These are phyloP conservation scores for Campopleginae sp. DNA, from an alignment of 2,888 invertebrate species.

Conservation along the genomic window DNA sequence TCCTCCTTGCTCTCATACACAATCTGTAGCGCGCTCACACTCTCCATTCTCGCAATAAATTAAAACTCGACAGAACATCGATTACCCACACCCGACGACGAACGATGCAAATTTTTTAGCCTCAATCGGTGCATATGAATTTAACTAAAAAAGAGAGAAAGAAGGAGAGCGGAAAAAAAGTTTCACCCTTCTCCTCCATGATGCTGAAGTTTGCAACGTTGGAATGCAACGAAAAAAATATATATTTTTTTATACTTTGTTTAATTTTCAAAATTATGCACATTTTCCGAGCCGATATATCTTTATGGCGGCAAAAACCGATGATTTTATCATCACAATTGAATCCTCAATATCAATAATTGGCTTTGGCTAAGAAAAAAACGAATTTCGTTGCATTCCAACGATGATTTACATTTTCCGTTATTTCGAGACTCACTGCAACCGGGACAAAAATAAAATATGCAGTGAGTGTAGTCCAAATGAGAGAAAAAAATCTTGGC, in stretches of 20 bases:
- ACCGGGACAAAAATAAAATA: not conserved
- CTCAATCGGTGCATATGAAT: conserved; percentile 61
- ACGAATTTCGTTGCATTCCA: no score
- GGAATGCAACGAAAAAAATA: no score
- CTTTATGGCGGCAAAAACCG: no score
- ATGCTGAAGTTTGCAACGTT: no score
- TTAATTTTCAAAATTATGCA: no score
- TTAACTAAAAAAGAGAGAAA: conserved; percentile 45
- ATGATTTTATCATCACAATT: no score
- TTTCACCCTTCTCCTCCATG: not conserved
- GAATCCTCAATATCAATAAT: no score
- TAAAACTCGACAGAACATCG: conserved; percentile 69
- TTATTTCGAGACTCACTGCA: conserved; percentile 5
- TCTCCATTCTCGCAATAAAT: conserved; percentile 66
- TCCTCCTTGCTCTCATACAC: conserved; percentile 19
- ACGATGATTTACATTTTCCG: conserved; percentile 52
- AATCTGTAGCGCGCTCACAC: conserved; percentile 27
- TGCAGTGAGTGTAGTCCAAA: not conserved
- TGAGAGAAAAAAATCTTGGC: not conserved
- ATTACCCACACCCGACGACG: conserved; percentile 68
- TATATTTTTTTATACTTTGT: no score
- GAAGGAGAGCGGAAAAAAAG: conserved; percentile 9
- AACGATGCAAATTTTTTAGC: conserved; percentile 67
- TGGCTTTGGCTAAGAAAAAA: no score
- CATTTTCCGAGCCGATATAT: no score